Base-by-base conservation (phyloP, 1,140 invertebrate genomes). In the Tenebrio molitor region DNA sequence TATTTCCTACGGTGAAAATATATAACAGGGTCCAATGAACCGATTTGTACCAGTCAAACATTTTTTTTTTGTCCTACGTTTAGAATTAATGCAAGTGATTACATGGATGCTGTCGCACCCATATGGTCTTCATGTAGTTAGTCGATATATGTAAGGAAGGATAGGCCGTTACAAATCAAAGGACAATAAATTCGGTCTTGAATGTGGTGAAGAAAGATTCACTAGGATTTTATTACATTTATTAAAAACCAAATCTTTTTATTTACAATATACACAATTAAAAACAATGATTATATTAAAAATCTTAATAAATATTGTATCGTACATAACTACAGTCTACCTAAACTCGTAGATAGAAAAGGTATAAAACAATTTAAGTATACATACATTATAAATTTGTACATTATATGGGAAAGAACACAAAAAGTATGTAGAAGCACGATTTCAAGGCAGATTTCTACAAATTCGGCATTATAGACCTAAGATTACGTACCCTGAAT, bases 211-310 rank as follows among this genome's bases (percentile, higher is more conserved):
- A n/a, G 12, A 25, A 14, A 64, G 14, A 25, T 62, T 62, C n/a
- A 29, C 25, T 4, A 29, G 12, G 12, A 12, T 70, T 70, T 70
- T 70, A 23, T 41, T 74, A 74, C 72, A 74, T 74, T 74, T 74
- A 74, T 74, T 70, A 66, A 74, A 74, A 74, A 70, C 68, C 36
- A 25, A 73, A 69, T 44, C 36, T 66, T 16, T 66, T 69, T 74
- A 74, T 74, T 53, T 74, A 74, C 72, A 74, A 74, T 74, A 53
- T 74, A 74, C 72, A 74, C 64, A 70, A 70, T 36, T 74, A 70
- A 74, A 70, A 74, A 74, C 68, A 74, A 58, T 53, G 64, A 71
- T 74, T 74, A 74, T 74, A 66, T 74, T 66, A 68, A 68, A 66
- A 68, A 74, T 71, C 39, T 71, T 74, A 50, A 74, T 74, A 74